Conservation (phyloP, 2,113 vertebrate genomes). For the Pristiophorus japonicus region DNA sequence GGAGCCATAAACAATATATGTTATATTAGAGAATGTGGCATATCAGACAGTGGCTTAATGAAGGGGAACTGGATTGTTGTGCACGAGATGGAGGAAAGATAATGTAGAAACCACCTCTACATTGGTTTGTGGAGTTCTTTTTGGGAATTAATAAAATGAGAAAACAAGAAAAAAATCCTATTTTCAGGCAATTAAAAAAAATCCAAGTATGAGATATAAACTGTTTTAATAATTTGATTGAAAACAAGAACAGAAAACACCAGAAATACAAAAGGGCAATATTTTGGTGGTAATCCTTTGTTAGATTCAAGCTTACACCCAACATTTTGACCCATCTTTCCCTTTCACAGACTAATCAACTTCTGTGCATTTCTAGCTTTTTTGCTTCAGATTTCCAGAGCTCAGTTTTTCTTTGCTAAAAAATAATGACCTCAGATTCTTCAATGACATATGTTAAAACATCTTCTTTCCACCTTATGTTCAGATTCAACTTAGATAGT, state of each 20-base stretch:
- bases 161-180: neutral
- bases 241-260: neutral
- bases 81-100: neutral
- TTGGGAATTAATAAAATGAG: neutral
- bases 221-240: neutral
- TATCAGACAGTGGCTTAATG: conserved; percentile 20
- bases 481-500: neutral
- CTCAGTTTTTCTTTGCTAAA: neutral
- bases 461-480: neutral
- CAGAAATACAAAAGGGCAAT: neutral
- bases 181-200: neutral
- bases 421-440: neutral
- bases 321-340: neutral
- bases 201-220: neutral
- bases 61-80: neutral
- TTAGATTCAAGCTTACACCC: neutral
- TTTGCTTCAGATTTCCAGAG: neutral
- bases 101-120: neutral
- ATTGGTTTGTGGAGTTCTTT: neutral
- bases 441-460: neutral
- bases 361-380: neutral
- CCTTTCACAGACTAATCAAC: neutral
- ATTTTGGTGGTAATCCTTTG: neutral
- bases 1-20: conserved; percentile 33
- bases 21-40: conserved; percentile 7